Base-by-base conservation (phyloP, 2,113 vertebrate species). In the Ammodytes dubius region DNA sequence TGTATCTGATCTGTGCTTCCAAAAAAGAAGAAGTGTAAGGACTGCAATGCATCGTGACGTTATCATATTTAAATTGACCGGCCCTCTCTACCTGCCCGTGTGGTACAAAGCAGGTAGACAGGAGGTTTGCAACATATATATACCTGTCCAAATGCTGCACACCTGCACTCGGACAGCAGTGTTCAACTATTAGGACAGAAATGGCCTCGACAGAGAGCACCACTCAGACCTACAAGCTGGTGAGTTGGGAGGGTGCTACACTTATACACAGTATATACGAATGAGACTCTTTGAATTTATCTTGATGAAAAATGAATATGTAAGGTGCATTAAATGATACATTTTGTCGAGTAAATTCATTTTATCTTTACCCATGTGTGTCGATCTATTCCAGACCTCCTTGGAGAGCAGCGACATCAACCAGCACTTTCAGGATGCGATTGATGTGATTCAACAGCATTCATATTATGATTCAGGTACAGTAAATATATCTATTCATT, bases 361-460 rank as follows among this genome's bases (percentile, higher is more conserved):
- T 0, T 53, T 27, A 54, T 70, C 3, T 43, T 27, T 27, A 27
- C 27, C 17, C 11, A 3, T 14, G 37, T 52, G 8, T 64, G 9
- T 83, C 40, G 43, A 40, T 82, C 5, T 37, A 4, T 74, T 88
- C 53, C 82, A 99, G 97, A 94, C 69, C 72, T 95, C 95, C 88
- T 46, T 93, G 78, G 96, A 98, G 27, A 27, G 27, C 58, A 95
- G 93, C 66, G 97, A 99, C 27, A 91, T 95, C 53, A 97, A 96
- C 77, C 97, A 98, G 77, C 95, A 96, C 53, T 97, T 98, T 14
- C 95, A 98, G 90, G 98, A 99, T 87, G 97, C 97, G 0, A 96
- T 99, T 11, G 97, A 99, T 66, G 95, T 99, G n/a, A 92, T 99
- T 89, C 96, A 96, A 61, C 95, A 97, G n/a, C 96, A 99, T 84